Conservation (phyloP, 1,140 invertebrate species). For the Drosophila mayri region DNA sequence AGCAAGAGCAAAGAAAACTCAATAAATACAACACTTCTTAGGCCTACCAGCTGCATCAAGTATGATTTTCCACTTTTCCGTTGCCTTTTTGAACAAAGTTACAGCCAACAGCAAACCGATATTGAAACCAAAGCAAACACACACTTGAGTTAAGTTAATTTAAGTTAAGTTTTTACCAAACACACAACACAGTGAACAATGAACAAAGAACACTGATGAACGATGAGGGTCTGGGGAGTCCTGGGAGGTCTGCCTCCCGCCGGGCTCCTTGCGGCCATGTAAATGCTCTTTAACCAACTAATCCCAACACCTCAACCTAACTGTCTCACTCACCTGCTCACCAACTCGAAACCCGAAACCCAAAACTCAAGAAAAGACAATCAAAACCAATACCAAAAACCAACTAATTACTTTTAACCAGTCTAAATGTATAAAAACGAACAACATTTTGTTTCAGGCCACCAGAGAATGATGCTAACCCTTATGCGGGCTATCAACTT, state of each 20-base stretch:
- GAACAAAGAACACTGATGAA: slow-evolving; percentile 8
- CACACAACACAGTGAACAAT: slow-evolving; percentile 31
- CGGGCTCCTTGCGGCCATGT: slow-evolving; percentile 62
- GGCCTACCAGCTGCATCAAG: slow-evolving; percentile 40
- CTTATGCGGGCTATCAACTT: slow-evolving; percentile 97
- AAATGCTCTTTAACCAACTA: slow-evolving; percentile 72
- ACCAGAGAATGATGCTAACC: slow-evolving; percentile 92
- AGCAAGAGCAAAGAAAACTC: slow-evolving; percentile 49
- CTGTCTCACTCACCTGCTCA: slow-evolving; percentile 54
- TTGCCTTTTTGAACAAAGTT: slow-evolving; percentile 28
- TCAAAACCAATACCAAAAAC: slow-evolving; percentile 27
- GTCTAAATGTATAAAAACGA: slow-evolving; percentile 80
- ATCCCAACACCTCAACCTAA: slow-evolving; percentile 57
- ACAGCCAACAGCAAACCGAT: slow-evolving; percentile 27
- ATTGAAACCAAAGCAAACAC: slow-evolving; percentile 22
- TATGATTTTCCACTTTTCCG: slow-evolving; percentile 40
- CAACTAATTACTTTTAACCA: slow-evolving; percentile 64
- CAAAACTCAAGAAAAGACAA: slow-evolving; percentile 31
- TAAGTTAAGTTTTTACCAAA: slow-evolving; percentile 32
- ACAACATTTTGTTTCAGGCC: slow-evolving; percentile 88
- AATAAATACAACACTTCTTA: slow-evolving; percentile 48
- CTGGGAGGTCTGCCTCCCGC: not conserved
- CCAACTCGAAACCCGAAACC: slow-evolving; percentile 21
- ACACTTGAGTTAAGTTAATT: slow-evolving; percentile 20
- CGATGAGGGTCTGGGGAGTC: slow-evolving; percentile 3